phyloP scores from a whole-genome alignment of 1,140 invertebrate species.

The Liolophura sinensis region DNA sequence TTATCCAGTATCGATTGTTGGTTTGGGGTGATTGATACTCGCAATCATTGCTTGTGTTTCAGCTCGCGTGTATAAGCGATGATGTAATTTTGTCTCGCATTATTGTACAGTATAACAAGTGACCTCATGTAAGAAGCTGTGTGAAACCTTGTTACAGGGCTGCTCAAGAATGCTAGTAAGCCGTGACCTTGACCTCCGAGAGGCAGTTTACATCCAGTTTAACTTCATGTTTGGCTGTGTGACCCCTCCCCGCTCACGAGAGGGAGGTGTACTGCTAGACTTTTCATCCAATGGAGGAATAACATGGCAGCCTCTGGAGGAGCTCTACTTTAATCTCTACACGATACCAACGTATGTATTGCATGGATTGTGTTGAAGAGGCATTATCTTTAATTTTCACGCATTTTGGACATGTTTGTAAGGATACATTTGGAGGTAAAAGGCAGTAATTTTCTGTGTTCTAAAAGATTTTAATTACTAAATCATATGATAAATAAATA shows the following conservation, averaged over 20 bases:
- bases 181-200: constrained; percentile 54
- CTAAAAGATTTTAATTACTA: not conserved
- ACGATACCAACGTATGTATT: constrained; percentile 40
- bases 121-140: not conserved
- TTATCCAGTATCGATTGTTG: too few relatives aligned
- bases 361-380: too few relatives aligned
- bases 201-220: constrained; percentile 58
- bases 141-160: constrained; percentile 36
- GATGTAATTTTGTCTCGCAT: too few relatives aligned
- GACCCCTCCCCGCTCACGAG: constrained; percentile 35
- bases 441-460: too few relatives aligned
- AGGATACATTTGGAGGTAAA: too few relatives aligned
- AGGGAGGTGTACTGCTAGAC: constrained; percentile 53
- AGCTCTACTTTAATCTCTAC: constrained; percentile 51
- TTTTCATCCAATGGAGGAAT: constrained; percentile 53
- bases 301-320: constrained; percentile 49
- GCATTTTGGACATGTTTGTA: too few relatives aligned
- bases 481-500: not conserved
- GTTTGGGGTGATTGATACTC: too few relatives aligned
- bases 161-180: constrained; percentile 57
- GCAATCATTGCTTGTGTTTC: too few relatives aligned
- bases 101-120: too few relatives aligned
- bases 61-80: too few relatives aligned
- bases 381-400: too few relatives aligned
- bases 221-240: constrained; percentile 59